Base-by-base conservation (phyloP, 2,888 invertebrate genomes). In the Mesochorus sp. region DNA sequence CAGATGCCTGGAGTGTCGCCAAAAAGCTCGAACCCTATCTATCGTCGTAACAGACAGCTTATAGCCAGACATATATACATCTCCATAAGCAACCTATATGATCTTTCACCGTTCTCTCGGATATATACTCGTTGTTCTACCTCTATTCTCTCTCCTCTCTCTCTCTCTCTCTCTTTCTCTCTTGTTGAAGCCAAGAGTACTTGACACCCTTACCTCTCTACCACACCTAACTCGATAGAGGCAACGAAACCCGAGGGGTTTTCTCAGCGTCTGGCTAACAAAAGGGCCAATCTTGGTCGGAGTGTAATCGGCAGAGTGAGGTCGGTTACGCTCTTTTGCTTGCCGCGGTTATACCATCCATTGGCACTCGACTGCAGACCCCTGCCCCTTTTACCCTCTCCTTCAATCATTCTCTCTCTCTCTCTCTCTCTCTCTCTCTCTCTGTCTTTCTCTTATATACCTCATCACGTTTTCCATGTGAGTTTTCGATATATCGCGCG, bases 21-120 rank as follows among this genome's bases (percentile, higher is more conserved):
- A 90, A 90, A 89, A 90, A 87, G 85, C 88, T 87, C 73, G 84
- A 87, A 86, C 85, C 83, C 85, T 87, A 88, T 87, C 88, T 88
- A 87, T 87, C 88, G 87, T 85, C 83, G 77, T 82, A 85, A 82
- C 84, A 83, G 80, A 72, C 74, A 79, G 76, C 72, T 70, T 28
- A n/a, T n/a, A 59, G 49, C 17, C 1, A 59, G 28, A 42, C 14
- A 59, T 53, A 47, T 53, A 19, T 57, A 21, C 57, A 73, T 79
- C 59, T 37, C 61, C 37, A 26, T 53, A 28, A 19, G 24, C 51
- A 14, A 42, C 26, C 39, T 42, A 4, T 4, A 34, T 42, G 44
- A 59, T 26, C 57, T 59, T 59, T 61, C 19, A n/a, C 17, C 44
- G 17, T 37, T 26, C 6, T 17, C 53, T 55, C 34, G 51, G 26